Base-by-base conservation (phyloP, 2,797 vertebrate species). In the Centropyge bicolor region DNA sequence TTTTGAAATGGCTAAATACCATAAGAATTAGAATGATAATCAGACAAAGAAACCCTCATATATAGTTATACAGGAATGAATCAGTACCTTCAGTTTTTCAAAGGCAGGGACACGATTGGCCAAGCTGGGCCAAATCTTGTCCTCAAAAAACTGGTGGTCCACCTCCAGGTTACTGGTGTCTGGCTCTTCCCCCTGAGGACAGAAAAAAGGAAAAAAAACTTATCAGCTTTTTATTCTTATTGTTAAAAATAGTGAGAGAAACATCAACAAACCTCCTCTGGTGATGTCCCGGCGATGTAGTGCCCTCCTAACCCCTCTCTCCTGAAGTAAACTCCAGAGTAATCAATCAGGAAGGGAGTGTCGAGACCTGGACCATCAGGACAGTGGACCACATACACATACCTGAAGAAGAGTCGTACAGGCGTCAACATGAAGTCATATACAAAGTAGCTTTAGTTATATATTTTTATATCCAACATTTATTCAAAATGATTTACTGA, bases 231-330 rank as follows among this genome's bases (percentile, higher is more conserved):
- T 35, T 60, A 0, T 45, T 41, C 6, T 60, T 13, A 27, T 27
- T 31, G 0, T 6, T 24, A 40, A n/a, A 79, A 40, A 6, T 1
- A 8, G 35, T 17, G 8, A 45, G 1, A 31, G 14, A 74, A 19
- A 22, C 9, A 0, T 0, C 1, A 24, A 74, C 90, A 72, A 59
- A 98, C 97, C 96, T 97, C 95, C 0, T 94, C 68, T 0, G 97
- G 97, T 0, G 97, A 98, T 11, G 86, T 64, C 20, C 98, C 95
- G 0, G 95, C 80, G 24, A 99, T 87, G 84, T 97, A 98, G 94
- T 97, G 97, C 70, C 96, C 96, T 22, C 96, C 96, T 3, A 98
- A 73, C 1, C 97, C 97, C 40, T 99, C 98, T 22, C 97, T 93
- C 46, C 97, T 95, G 82, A 96, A 94, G 85, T 98, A 99, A 45